Evolutionary conservation across 1,140 invertebrate genomes (phyloP), one percentile per base, ranked within the genome.

Genomic region (Eufriesea mexicana): DNA sequence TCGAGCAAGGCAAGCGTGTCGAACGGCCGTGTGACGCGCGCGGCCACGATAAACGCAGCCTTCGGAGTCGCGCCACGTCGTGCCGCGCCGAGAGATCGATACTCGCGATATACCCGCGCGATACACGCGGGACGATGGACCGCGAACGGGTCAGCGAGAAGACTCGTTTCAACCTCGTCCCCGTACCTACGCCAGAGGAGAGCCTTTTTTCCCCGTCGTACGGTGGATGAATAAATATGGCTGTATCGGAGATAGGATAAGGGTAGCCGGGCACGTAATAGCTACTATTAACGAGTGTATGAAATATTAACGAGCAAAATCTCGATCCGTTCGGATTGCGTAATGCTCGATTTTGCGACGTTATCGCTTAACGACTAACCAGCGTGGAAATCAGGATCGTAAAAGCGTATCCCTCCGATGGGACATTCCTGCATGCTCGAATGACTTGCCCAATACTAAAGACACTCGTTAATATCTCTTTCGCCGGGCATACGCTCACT

Each of bases 1-100:
- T 35, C 71, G 71, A 42, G 54, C 71, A n/a, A 73, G 51, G 71
- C 71, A 35, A 73, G 25, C 71, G 66, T 66, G 62, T 66, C 62
- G 62, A 66, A 9, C 61, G 61, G 62, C 62, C 18, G 35, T 64
- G 62, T 64, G 62, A 64, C 62, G 62, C 28, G 61, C 61, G 16
- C 61, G 61, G 35, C 42, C 35, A 47, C 42, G 67, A 47, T 68
- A 68, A 47, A 68, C 45, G 68, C 68, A 71, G 47, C 68, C 68
- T 28, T 71, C 68, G 45, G 25, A 70, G 67, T 68, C 42, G 67
- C 68, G 67, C 14, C 35, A 35, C 67, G 67, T 25, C 68, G 66
- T 12, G 68, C n/a, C 67, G 35, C 67, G n/a, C 45, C 16, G 67
- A 51, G 25, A 51, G 68, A 71, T 71, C 68, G 68, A 71, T 71